Percentiles rank a stretch among this genome's conserved stretches.
Evolutionary conservation across 2,888 invertebrate species (phyloP).

Genomic region (Chrysolina oricalcia): DNA sequence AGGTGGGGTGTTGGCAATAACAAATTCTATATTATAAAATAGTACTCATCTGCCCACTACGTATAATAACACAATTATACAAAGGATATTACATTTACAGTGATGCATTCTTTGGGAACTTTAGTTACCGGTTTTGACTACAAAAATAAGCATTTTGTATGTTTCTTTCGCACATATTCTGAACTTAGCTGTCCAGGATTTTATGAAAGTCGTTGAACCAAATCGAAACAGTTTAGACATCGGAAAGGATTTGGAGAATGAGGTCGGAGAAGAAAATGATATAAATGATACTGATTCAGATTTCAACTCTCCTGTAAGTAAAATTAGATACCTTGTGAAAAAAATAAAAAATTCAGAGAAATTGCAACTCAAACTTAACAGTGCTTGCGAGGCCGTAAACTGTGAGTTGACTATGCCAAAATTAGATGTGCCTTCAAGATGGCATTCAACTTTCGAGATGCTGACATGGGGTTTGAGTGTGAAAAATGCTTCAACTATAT

Average conservation of each 20-base stretch:
- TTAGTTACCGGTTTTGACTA: slow-evolving; percentile 37
- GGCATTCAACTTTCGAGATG: too few relatives aligned
- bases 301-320: background rate
- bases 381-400: too few relatives aligned
- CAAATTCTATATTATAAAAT: too few relatives aligned
- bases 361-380: too few relatives aligned
- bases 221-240: slow-evolving; percentile 39
- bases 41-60: too few relatives aligned
- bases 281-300: background rate
- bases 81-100: slow-evolving; percentile 42
- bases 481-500: too few relatives aligned
- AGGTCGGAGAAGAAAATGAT: slow-evolving; percentile 41
- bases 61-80: too few relatives aligned
- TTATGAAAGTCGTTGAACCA: slow-evolving; percentile 41
- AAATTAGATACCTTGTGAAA: background rate
- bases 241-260: slow-evolving; percentile 36
- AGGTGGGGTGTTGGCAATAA: too few relatives aligned
- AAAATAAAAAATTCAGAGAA: too few relatives aligned
- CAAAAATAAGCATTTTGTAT: slow-evolving; percentile 40
- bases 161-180: slow-evolving; percentile 34
- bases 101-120: slow-evolving; percentile 44
- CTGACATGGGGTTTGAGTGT: too few relatives aligned
- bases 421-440: too few relatives aligned
- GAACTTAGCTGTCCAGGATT: slow-evolving; percentile 41
- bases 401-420: too few relatives aligned